Evolutionary conservation across 2,797 vertebrate species (phyloP).

Genomic region (Capromys pilorides): DNA sequence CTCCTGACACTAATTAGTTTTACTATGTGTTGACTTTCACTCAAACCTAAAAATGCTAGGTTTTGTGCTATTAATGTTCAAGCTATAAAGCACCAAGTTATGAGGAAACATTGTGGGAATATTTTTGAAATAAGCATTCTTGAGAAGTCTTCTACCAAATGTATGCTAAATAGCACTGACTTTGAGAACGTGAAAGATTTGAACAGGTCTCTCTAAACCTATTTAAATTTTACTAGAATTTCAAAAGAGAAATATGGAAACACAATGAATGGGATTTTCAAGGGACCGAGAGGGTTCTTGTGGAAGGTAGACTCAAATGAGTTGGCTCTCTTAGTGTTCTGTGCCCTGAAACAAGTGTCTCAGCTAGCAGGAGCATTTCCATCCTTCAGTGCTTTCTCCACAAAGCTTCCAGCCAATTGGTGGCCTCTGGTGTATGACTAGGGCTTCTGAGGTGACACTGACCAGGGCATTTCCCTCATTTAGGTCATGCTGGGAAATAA

Average conservation of each 20-base stretch:
- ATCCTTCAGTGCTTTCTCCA: not conserved
- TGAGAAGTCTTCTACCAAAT: not conserved
- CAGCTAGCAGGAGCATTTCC: too few relatives aligned
- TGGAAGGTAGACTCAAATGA: not conserved
- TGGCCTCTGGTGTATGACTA: not conserved
- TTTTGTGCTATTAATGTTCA: not conserved
- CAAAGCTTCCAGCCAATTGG: not conserved
- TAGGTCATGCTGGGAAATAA: not conserved
- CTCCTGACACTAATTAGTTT: not conserved
- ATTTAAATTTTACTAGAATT: not conserved
- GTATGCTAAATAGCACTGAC: not conserved
- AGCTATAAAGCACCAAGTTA: not conserved
- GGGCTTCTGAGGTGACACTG: too few relatives aligned
- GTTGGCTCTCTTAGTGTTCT: not conserved
- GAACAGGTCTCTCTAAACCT: not conserved
- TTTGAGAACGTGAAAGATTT: not conserved
- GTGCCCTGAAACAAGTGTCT: not conserved
- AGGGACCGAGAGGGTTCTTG: too few relatives aligned
- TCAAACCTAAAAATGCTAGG: not conserved
- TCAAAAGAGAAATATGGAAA: not conserved
- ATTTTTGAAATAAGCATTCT: not conserved
- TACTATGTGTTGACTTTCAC: not conserved
- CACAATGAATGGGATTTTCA: not conserved
- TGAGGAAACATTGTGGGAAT: not conserved
- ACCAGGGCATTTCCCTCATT: not conserved